Evolutionary conservation across 2,797 vertebrate genomes (phyloP).

Genomic region (Eupleurogrammus muticus): DNA sequence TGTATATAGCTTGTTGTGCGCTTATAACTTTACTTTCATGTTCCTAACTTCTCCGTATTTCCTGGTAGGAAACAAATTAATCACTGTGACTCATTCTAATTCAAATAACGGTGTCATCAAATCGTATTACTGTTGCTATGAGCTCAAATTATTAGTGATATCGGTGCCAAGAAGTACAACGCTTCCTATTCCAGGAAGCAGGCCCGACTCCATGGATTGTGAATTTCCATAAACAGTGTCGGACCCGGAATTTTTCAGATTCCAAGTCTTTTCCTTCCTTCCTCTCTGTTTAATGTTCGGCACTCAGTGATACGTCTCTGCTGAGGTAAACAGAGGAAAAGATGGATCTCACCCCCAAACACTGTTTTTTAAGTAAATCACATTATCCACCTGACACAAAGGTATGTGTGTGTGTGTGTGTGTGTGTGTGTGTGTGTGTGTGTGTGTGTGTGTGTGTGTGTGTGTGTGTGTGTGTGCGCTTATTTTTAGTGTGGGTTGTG

Average conservation of each 20-base stretch:
- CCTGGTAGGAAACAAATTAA: slow-evolving; percentile 1
- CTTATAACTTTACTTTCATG: neutral
- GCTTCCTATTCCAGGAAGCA: slow-evolving; percentile 80
- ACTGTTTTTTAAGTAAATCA: neutral
- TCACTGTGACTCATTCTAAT: slow-evolving; percentile 27
- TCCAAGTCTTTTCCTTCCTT: slow-evolving; percentile 82
- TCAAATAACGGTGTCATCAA: slow-evolving; percentile 18
- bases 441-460: too few relatives aligned
- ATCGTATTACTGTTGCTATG: slow-evolving; percentile 45
- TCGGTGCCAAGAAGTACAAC: slow-evolving; percentile 58
- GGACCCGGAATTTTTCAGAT: slow-evolving; percentile 76
- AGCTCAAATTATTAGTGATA: slow-evolving; percentile 62
- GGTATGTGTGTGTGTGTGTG: too few relatives aligned
- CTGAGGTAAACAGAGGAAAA: slow-evolving; percentile 19
- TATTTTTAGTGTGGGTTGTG: too few relatives aligned
- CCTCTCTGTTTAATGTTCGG: slow-evolving; percentile 74
- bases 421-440: too few relatives aligned
- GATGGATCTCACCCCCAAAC: neutral
- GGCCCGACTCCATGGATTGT: slow-evolving; percentile 69
- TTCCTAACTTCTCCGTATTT: neutral
- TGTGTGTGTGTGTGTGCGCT: too few relatives aligned
- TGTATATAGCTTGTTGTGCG: neutral
- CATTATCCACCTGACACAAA: neutral
- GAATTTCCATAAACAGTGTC: slow-evolving; percentile 84
- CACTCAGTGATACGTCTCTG: slow-evolving; percentile 47